phyloP scores from a whole-genome alignment of 23 tunicate species.

The Styela plicata region DNA sequence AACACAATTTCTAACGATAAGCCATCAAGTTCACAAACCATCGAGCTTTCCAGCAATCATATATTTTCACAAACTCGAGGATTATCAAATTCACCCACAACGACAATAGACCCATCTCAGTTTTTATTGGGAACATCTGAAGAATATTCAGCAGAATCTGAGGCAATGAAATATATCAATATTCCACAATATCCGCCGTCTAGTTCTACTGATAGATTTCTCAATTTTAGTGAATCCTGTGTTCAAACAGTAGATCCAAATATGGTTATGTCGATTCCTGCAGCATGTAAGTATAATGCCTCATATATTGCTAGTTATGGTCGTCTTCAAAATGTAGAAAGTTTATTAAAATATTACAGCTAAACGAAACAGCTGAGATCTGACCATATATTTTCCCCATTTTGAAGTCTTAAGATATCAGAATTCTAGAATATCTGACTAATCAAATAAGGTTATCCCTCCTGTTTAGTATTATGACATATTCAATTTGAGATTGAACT shows the following conservation, averaged over 20 bases:
- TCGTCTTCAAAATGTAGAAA: too few relatives aligned
- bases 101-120: slow-evolving; percentile 1
- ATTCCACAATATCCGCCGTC: not conserved
- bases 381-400: too few relatives aligned
- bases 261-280: slow-evolving; percentile 11
- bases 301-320: too few relatives aligned
- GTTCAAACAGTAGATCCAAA: slow-evolving; percentile 31
- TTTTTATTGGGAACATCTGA: not conserved
- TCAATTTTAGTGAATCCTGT: slow-evolving; percentile 15
- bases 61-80: not conserved
- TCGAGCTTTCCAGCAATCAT: not conserved
- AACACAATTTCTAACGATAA: not conserved
- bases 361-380: too few relatives aligned
- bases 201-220: slow-evolving; percentile 9
- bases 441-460: too few relatives aligned
- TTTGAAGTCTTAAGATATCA: too few relatives aligned
- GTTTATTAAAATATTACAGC: too few relatives aligned
- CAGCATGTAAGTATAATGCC: slow-evolving; percentile 23
- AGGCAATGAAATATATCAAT: not conserved
- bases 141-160: not conserved
- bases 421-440: too few relatives aligned
- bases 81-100: not conserved
- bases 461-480: too few relatives aligned
- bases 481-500: too few relatives aligned
- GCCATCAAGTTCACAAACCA: not conserved